Evolutionary conservation across 1,140 invertebrate genomes (phyloP).

Genomic region (Solenopsis invicta): DNA sequence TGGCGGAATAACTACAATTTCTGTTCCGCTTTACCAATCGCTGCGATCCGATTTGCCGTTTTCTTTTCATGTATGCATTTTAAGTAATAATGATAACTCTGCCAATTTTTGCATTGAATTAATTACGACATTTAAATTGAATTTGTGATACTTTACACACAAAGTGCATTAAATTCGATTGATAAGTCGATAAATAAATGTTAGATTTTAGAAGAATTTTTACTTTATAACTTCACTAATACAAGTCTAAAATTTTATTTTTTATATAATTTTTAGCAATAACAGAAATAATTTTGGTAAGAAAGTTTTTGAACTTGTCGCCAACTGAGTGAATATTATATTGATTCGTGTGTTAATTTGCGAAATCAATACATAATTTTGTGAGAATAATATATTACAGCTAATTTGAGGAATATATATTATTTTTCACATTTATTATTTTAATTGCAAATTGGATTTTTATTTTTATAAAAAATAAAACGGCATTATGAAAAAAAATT

Average conservation of each 20-base stretch:
- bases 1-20: conserved; percentile 63
- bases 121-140: neutral
- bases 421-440: conserved; percentile 6
- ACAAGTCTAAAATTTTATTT: neutral
- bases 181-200: neutral
- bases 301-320: neutral
- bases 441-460: no score
- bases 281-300: neutral
- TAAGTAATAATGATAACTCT: conserved; percentile 6
- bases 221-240: no score
- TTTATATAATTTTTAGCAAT: neutral
- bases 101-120: neutral
- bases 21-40: conserved; percentile 32
- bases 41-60: conserved; percentile 31
- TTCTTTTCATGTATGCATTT: conserved; percentile 1
- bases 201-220: neutral
- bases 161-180: neutral
- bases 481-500: neutral
- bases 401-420: neutral
- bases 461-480: neutral
- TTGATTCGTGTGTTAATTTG: neutral
- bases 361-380: neutral
- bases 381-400: neutral
- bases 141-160: neutral
- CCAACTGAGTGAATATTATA: neutral